Percentiles rank a stretch among this genome's conserved stretches.
Conservation (phyloP, 2,888 invertebrate species). For the Drosophila kambysellisi region DNA sequence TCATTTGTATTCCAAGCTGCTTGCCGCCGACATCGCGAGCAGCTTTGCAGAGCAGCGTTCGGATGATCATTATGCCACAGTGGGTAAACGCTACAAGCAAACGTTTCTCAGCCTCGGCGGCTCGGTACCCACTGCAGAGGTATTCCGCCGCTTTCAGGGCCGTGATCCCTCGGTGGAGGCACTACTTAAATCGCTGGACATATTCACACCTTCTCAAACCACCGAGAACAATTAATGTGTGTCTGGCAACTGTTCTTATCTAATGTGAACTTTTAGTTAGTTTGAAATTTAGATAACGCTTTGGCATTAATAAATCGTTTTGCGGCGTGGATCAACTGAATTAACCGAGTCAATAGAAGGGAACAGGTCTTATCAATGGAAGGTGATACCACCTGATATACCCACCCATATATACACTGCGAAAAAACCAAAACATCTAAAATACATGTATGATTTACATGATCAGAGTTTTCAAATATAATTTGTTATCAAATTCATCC, state of each 20-base stretch:
- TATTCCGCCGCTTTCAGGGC: conserved; percentile 96
- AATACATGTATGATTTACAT: neutral
- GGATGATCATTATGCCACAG: conserved; percentile 84
- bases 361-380: conserved; percentile 20
- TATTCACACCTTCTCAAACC: conserved; percentile 78
- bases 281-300: conserved; percentile 27
- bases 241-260: conserved; percentile 46
- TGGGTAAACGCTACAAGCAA: conserved; percentile 91
- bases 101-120: conserved; percentile 94
- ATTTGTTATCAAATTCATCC: neutral
- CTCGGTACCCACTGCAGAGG: conserved; percentile 91
- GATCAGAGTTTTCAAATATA: neutral
- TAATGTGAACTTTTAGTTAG: conserved; percentile 16
- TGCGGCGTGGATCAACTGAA: conserved; percentile 34
- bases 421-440: neutral
- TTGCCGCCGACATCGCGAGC: conserved; percentile 95
- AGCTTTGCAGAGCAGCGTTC: conserved; percentile 88
- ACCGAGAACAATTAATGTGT: conserved; percentile 66
- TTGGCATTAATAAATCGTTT: conserved; percentile 35
- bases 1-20: conserved; percentile 93
- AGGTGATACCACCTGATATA: conserved; percentile 13
- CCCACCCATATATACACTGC: neutral
- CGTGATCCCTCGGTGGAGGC: conserved; percentile 95
- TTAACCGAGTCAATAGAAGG: conserved; percentile 25
- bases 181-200: conserved; percentile 86